A percentile compares a stretch with the other conserved stretches of the same genome.
These are phyloP conservation scores for Rousettus madagascariensis DNA, from an alignment of 2,797 vertebrate species.

Conservation along the genomic window DNA sequence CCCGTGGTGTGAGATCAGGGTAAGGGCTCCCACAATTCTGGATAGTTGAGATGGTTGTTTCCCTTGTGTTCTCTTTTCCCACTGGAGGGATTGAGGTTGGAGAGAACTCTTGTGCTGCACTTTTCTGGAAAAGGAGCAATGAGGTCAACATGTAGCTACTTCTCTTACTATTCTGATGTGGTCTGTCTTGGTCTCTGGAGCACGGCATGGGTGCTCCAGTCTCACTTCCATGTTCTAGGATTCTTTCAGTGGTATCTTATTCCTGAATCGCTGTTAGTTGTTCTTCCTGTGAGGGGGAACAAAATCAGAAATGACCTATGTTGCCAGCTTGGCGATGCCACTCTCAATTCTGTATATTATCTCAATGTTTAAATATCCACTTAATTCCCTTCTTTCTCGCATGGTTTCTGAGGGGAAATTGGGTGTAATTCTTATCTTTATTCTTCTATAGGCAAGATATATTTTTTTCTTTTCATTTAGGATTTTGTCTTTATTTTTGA, in stretches of 20 bases:
- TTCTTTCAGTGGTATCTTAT: neutral
- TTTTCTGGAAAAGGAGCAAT: neutral
- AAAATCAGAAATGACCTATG: neutral
- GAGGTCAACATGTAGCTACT: neutral
- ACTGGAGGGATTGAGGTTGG: neutral
- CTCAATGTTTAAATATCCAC: neutral
- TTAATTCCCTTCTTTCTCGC: no score
- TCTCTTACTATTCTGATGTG: neutral
- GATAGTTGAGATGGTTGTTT: neutral
- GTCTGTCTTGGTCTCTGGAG: neutral
- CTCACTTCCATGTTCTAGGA: neutral
- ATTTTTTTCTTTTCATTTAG: neutral
- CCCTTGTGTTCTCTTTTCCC: neutral
- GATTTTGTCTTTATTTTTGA: neutral
- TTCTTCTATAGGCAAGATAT: neutral
- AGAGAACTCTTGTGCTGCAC: neutral
- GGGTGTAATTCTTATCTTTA: neutral
- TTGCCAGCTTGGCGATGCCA: neutral
- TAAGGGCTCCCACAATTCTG: neutral
- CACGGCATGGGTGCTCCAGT: neutral
- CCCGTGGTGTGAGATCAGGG: neutral
- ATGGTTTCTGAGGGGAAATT: neutral
- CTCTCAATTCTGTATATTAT: neutral
- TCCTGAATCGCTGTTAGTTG: neutral
- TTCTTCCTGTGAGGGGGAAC: neutral